Evolutionary conservation across 2,888 invertebrate genomes (phyloP).

Genomic region (Harpalus rubripes): DNA sequence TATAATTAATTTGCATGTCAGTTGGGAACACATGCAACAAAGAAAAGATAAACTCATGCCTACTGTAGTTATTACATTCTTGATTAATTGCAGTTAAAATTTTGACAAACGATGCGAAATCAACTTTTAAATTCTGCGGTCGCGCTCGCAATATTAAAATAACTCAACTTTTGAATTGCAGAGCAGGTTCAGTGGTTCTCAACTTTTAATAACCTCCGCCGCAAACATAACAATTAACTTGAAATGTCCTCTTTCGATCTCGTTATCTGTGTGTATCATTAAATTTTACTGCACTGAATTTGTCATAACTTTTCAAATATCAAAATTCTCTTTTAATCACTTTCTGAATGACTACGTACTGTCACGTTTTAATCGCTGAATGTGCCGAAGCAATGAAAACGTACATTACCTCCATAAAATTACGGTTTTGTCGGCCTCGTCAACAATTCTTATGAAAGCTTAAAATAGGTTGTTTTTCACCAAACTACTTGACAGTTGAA

Average conservation of each 20-base stretch:
- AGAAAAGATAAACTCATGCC: constrained; percentile 14
- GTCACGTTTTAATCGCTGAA: background rate
- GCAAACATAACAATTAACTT: constrained; percentile 47
- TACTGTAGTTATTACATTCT: constrained; percentile 17
- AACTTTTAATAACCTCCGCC: constrained; percentile 35
- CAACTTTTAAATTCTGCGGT: constrained; percentile 40
- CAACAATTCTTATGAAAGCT: no score
- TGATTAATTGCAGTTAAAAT: constrained; percentile 51
- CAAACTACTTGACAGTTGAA: no score
- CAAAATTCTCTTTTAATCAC: constrained; percentile 26
- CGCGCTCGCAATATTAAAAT: constrained; percentile 44
- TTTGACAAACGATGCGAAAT: constrained; percentile 46
- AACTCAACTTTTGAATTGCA: constrained; percentile 37
- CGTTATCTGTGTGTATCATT: constrained; percentile 40
- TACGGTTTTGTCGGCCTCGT: no score
- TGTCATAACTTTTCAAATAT: constrained; percentile 39
- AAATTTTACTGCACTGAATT: constrained; percentile 26
- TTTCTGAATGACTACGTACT: background rate
- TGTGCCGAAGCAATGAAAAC: no score
- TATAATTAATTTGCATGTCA: constrained; percentile 23
- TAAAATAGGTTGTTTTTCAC: no score
- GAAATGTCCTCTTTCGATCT: constrained; percentile 35
- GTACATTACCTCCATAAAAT: no score
- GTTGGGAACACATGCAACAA: constrained; percentile 15
- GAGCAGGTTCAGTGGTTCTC: constrained; percentile 28